These are phyloP conservation scores for Nasonia oneida DNA, from an alignment of 2,888 invertebrate species.

Conservation along the genomic window DNA sequence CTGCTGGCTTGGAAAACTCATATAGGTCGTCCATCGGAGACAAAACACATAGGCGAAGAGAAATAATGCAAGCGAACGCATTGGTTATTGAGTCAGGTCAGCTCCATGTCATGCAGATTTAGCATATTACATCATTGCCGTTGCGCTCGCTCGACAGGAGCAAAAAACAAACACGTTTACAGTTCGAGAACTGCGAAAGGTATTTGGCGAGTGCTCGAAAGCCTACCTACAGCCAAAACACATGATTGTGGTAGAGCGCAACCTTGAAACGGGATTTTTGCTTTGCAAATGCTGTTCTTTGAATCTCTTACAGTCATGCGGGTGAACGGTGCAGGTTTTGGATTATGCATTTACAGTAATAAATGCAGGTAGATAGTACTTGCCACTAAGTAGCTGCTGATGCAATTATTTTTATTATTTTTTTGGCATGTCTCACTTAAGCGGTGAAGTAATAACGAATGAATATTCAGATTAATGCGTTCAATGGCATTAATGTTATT, in stretches of 20 bases:
- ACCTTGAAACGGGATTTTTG: conserved; percentile 22
- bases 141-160: conserved; percentile 29
- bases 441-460: not conserved
- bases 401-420: not conserved
- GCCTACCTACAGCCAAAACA: conserved; percentile 18
- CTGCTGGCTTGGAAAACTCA: too few species aligned
- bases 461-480: not conserved
- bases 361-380: not conserved
- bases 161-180: conserved; percentile 38
- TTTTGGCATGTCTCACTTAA: not conserved
- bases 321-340: not conserved
- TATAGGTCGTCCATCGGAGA: too few species aligned
- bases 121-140: conserved; percentile 67
- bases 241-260: not conserved
- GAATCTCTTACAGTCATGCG: not conserved
- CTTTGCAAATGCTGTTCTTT: not conserved
- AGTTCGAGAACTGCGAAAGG: not conserved
- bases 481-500: not conserved
- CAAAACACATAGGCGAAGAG: too few species aligned
- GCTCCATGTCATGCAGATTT: conserved; percentile 67
- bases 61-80: too few species aligned
- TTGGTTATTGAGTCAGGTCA: conserved; percentile 66
- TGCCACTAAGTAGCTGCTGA: not conserved
- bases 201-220: conserved; percentile 33
- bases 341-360: conserved; percentile 1